Base-by-base conservation (phyloP, 2,888 invertebrate genomes). In the Phalangium opilio region DNA sequence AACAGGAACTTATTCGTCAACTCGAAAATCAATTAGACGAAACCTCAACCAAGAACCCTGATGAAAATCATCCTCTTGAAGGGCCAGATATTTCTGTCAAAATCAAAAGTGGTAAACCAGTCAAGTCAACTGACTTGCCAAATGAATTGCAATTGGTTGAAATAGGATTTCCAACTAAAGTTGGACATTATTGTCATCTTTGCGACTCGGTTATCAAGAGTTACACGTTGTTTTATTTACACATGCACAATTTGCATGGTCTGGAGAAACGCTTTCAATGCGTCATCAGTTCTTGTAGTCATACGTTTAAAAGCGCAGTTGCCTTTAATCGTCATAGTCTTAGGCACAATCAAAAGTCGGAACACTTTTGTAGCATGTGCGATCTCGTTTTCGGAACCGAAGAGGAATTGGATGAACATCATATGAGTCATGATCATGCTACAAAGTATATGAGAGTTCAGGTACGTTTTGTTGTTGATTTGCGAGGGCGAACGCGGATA, bases 361-460 rank as follows among this genome's bases (percentile, higher is more conserved):
- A 55, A 19, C 48, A 49, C 34, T 55, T 50, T 43, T 55, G 55
- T 33, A 53, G 51, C 27, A 55, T 55, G 55, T 58, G 58, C 45
- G 56, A 58, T 41, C 50, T 53, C 41, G 53, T 56, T 14, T 58
- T 57, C 47, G 53, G 51, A 7, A 51, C 47, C 41, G 54, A 54
- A 44, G 55, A 57, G 12, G 56, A 56, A 36, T 44, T 57, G 5
- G 51, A 57, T 20, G 51, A 50, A 20, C 58, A 58, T 49, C 35
- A 54, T 17, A 44, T 57, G 15, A 54, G 54, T 44, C 52, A 56
- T 14, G 54, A 56, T 32, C 58, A 58, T 48, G 55, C 53, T 15
- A 56, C 54, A 27, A 57, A 58, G 40, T 55, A 53, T 39, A 53
- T 53, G 53, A 49, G 49, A 42, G 51, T 53, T 15, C 55, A 55